Percentiles rank a stretch among this genome's conserved stretches.
Conservation (phyloP, 2,113 vertebrate species). For the Tautogolabrus adspersus region DNA sequence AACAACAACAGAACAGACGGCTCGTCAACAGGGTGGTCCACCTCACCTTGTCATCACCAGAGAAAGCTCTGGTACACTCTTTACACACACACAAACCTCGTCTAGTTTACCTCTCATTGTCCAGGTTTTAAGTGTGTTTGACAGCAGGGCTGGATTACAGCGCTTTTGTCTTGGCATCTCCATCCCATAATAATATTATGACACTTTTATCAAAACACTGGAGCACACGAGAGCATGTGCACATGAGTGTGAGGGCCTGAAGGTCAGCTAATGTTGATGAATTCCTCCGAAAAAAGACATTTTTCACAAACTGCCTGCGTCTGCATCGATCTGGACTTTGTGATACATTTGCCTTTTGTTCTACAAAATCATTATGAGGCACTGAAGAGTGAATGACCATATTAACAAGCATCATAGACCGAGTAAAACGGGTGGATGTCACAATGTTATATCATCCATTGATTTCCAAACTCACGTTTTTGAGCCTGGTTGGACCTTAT, state of each 20-base stretch:
- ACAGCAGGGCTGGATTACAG: constrained; percentile 52
- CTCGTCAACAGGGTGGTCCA: constrained; percentile 33
- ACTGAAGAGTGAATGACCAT: too few species aligned
- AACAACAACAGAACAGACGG: constrained; percentile 29
- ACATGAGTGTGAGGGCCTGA: neutral
- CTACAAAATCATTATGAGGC: too few species aligned
- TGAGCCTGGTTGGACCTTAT: too few species aligned
- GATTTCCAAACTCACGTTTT: too few species aligned
- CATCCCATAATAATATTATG: constrained; percentile 62
- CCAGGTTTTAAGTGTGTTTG: constrained; percentile 57
- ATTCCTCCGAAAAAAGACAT: neutral
- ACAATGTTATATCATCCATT: too few species aligned
- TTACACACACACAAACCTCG: neutral
- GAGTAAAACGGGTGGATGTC: too few species aligned
- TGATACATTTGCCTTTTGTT: too few species aligned
- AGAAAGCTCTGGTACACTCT: neutral
- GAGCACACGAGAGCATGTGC: constrained; percentile 9
- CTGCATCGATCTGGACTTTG: neutral
- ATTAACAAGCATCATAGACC: too few species aligned
- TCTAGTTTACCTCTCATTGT: constrained; percentile 28
- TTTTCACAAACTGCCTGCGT: too few species aligned
- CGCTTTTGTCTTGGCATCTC: constrained; percentile 47
- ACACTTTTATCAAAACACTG: constrained; percentile 49
- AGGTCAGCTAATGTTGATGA: neutral
- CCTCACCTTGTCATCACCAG: constrained; percentile 29